These are phyloP conservation scores for Cichlasoma orientale DNA, from an alignment of 2,797 vertebrate species.

Conservation along the genomic window DNA sequence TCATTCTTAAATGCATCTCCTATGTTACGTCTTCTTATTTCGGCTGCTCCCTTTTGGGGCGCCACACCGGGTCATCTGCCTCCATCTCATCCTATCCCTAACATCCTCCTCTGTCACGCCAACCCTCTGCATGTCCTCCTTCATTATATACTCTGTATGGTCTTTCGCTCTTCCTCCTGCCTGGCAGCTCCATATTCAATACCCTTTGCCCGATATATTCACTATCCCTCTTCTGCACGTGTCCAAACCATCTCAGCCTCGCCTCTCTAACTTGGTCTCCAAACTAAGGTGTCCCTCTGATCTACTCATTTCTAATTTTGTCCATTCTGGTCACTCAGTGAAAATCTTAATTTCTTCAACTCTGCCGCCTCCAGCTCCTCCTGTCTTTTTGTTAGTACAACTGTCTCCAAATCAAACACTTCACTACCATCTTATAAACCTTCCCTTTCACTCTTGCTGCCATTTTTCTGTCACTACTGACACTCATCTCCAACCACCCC, in stretches of 20 bases:
- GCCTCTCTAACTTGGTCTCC: background rate
- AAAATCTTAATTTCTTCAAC: background rate
- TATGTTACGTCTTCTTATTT: background rate
- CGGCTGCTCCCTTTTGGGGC: background rate
- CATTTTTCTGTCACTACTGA: background rate
- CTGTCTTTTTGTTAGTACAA: background rate
- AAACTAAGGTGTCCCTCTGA: background rate
- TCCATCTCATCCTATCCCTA: background rate
- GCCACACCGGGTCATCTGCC: background rate
- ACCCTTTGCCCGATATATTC: background rate
- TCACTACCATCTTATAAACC: background rate
- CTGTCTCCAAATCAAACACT: background rate
- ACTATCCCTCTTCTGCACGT: background rate
- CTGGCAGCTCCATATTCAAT: background rate
- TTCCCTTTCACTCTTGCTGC: background rate
- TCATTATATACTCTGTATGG: background rate
- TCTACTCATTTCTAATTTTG: background rate
- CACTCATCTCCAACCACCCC: background rate
- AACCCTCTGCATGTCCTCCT: background rate
- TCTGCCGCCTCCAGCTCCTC: background rate
- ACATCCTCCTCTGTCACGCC: background rate
- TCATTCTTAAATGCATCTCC: background rate
- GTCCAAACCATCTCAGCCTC: background rate
- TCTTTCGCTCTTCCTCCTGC: background rate
- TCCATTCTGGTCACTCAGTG: background rate